Evolutionary conservation across 92 coral and sea anemone genomes (phyloP), one percentile per base, ranked within the genome.

Genomic region (Galaxea fascicularis): DNA sequence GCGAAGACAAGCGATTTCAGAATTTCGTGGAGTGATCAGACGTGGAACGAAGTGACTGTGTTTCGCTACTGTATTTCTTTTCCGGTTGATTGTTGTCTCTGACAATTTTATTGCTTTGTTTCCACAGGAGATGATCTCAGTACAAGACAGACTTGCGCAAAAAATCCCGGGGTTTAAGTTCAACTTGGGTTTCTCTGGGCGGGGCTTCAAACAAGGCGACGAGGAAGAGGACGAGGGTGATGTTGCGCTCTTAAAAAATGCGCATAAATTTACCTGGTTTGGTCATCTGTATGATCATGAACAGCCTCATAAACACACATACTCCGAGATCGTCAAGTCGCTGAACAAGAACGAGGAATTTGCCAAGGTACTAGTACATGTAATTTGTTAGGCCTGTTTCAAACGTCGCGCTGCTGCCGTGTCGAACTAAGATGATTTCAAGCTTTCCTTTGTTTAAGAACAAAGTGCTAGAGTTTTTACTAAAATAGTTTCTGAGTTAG

Each of bases 211-310:
- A 18, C 89, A 90, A 60, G 98, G 98, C 8, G 88, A 89, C 54
- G 80, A 83, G 20, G 94, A 92, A 24, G 98, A 96, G 76, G 95
- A 94, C 68, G 98, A 82, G 35, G 98, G 98, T 0, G 98, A 96
- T 35, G 91, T 85, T 9, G 98, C 95, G 4, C 68, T 96, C 18
- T 24, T 96, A 41, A 94, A 89, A 82, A 77, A 96, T 75, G 95
- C 98, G 47, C 90, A 93, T 56, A 88, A 88, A 22, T 96, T 96
- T 76, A 90, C 98, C 29, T 96, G 98, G 98, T 96, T 96, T 82
- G 98, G 98, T 29, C 98, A 96, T 75, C 69, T 96, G 93, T 96
- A 86, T 53, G 96, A 92, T 66, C 98, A 96, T 73, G 98, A 96
- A 28, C 98, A 96, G 65, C 93, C 98, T 20, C 98, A 96, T 85